phyloP scores from a whole-genome alignment of 1,140 invertebrate genomes.

The Amphibalanus amphitrite region DNA sequence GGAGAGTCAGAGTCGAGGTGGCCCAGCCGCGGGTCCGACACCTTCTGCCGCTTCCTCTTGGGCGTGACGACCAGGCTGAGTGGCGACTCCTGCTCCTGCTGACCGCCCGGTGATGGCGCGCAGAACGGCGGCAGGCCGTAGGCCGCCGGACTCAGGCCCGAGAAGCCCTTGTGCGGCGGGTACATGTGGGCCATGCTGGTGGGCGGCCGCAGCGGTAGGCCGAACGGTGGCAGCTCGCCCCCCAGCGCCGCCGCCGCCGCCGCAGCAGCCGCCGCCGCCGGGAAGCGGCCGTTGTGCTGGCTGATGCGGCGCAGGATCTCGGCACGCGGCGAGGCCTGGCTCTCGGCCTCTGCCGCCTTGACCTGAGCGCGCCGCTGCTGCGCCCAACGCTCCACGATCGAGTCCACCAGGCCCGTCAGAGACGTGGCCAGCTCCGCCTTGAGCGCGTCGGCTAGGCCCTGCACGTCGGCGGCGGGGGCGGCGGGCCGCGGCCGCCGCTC shows the following conservation, averaged over 20 bases:
- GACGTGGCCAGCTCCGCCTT: slow-evolving; percentile 77
- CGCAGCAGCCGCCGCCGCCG: too few species aligned
- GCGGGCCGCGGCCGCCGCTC: background rate
- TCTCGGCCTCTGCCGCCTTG: slow-evolving; percentile 43
- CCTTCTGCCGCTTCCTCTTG: slow-evolving; percentile 89
- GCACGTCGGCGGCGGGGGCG: too few species aligned
- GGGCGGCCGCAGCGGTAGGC: background rate
- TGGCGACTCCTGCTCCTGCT: slow-evolving; percentile 60
- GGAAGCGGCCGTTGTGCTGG: slow-evolving; percentile 29
- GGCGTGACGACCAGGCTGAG: slow-evolving; percentile 80
- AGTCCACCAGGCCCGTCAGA: slow-evolving; percentile 67
- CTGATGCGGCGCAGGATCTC: slow-evolving; percentile 20
- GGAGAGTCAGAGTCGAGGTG: background rate
- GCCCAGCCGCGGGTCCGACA: slow-evolving; percentile 74
- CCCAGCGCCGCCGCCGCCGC: too few species aligned
- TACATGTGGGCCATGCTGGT: background rate
- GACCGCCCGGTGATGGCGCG: slow-evolving; percentile 15
- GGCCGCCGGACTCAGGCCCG: background rate
- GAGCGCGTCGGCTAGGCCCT: slow-evolving; percentile 67
- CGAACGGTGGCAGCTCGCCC: background rate
- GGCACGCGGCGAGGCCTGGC: background rate
- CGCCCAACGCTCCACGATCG: slow-evolving; percentile 41
- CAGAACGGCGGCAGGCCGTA: slow-evolving; percentile 9
- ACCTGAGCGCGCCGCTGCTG: slow-evolving; percentile 15
- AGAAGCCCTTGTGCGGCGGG: background rate